Percentiles rank a stretch among this genome's conserved stretches.
phyloP scores from a whole-genome alignment of 2,888 invertebrate species.

The Abrostola tripartita region DNA sequence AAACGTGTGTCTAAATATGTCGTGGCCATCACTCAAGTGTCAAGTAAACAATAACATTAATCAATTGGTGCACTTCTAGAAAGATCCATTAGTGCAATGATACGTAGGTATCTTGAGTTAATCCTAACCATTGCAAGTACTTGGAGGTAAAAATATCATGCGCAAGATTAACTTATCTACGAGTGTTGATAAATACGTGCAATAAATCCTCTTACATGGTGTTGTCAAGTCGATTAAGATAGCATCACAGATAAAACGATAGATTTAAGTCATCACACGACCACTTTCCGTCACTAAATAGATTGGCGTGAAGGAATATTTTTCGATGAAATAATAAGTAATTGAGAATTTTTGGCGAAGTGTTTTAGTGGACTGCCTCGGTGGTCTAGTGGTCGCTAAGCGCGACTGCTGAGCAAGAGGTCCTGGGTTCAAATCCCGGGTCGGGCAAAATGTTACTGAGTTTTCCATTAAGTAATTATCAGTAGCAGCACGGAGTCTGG shows the following conservation, averaged over 20 bases:
- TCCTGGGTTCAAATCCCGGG: no score
- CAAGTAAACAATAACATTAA: no score
- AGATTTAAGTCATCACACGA: conserved; percentile 25
- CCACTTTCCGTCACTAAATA: conserved; percentile 3
- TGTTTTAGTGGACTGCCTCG: background rate
- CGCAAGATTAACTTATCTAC: conserved; percentile 23
- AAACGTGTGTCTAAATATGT: no score
- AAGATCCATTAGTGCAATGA: no score
- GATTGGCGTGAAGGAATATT: conserved; percentile 21
- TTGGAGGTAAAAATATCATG: background rate
- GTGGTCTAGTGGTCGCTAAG: no score
- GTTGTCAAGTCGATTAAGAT: conserved; percentile 30
- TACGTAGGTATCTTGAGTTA: background rate
- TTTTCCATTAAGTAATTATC: no score
- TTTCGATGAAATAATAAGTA: conserved; percentile 3
- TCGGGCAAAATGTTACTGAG: no score
- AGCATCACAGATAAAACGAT: conserved; percentile 16
- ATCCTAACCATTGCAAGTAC: background rate
- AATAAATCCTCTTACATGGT: conserved; percentile 13
- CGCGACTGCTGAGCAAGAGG: no score
- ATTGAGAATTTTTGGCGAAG: background rate
- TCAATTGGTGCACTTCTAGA: no score
- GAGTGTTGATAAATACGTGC: conserved; percentile 10
- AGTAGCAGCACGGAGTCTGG: no score
- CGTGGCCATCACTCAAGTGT: no score